Conservation (phyloP, 2,113 vertebrate genomes). For the Ctenomys sociabilis region DNA sequence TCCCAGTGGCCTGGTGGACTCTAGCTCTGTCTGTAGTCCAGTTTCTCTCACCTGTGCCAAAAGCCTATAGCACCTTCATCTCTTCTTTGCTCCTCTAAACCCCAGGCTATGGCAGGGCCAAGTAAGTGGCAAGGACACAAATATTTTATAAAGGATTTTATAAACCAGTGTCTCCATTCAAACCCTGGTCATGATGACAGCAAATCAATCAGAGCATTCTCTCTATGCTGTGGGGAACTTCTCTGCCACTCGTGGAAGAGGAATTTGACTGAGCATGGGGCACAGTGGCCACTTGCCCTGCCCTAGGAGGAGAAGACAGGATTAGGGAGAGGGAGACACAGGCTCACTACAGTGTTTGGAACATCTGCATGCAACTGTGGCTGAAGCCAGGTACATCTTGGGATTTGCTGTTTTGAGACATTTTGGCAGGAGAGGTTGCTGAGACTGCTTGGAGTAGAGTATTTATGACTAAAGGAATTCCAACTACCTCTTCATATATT, state of each 20-base stretch:
- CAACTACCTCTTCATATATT: background rate
- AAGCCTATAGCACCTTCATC: background rate
- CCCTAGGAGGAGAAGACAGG: background rate
- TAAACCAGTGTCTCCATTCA: background rate
- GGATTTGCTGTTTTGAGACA: background rate
- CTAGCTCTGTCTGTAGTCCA: background rate
- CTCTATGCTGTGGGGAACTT: background rate
- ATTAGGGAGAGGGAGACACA: background rate
- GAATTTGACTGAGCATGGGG: background rate
- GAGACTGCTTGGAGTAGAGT: background rate
- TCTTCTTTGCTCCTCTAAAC: background rate
- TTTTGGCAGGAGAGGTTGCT: background rate
- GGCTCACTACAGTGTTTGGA: background rate
- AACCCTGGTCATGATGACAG: background rate
- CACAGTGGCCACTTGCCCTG: background rate
- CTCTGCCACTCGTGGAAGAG: background rate
- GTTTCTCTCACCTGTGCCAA: background rate
- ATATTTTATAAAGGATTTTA: background rate
- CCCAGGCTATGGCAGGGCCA: background rate
- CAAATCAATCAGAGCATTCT: background rate
- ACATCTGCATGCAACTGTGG: background rate
- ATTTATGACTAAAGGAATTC: background rate
- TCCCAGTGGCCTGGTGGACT: background rate
- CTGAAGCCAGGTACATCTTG: background rate
- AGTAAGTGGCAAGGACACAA: background rate